phyloP scores from a whole-genome alignment of 1,140 invertebrate genomes.

The Drosophila triauraria region DNA sequence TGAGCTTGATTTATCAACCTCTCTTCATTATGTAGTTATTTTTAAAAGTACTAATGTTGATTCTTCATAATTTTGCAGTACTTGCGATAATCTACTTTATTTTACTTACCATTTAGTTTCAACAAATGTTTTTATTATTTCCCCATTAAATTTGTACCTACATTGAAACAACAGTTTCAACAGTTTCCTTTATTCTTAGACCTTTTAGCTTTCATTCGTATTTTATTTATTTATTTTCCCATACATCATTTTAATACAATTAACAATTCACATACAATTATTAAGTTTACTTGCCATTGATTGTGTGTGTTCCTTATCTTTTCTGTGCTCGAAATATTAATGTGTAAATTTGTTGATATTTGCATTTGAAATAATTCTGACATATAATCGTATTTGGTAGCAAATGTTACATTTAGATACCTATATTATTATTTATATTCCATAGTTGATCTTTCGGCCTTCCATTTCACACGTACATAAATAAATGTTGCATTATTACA shows the following conservation, averaged over 20 bases:
- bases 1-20: no score
- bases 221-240: constrained; percentile 61
- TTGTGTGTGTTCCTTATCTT: constrained; percentile 67
- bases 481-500: constrained; percentile 45
- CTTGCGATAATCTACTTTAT: no score
- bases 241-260: constrained; percentile 80
- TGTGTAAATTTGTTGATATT: constrained; percentile 70
- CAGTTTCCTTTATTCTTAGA: background rate
- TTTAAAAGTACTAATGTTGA: no score
- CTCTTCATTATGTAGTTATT: no score
- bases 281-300: constrained; percentile 79
- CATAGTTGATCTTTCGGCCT: constrained; percentile 28
- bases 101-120: no score
- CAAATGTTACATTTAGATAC: constrained; percentile 41
- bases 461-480: constrained; percentile 49
- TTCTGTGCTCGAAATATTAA: constrained; percentile 50
- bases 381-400: constrained; percentile 44
- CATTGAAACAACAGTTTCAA: background rate
- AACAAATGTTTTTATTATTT: no score
- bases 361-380: constrained; percentile 32
- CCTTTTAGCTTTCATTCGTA: constrained; percentile 8
- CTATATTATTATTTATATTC: constrained; percentile 36
- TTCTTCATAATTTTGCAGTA: no score
- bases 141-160: background rate
- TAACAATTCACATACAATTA: constrained; percentile 82